Percentiles rank a stretch among this genome's conserved stretches.
Conservation (phyloP, 2,797 vertebrate genomes). For the Danio tinwini region DNA sequence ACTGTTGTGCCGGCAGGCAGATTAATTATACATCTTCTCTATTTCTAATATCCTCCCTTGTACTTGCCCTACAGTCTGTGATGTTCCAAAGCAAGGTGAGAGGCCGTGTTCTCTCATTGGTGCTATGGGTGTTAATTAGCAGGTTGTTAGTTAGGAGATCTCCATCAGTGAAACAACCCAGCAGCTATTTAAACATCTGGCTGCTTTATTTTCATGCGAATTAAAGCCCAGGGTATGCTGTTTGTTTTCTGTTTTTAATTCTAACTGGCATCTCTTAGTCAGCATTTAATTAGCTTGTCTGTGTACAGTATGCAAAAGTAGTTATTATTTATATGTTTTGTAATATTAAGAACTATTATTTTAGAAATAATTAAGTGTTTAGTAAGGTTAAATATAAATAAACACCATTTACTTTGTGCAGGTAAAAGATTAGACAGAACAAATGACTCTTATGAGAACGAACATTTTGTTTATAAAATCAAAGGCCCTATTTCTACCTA, state of each 20-base stretch:
- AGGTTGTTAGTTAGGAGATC: conserved; percentile 37
- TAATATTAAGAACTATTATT: conserved; percentile 5
- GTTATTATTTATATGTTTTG: neutral
- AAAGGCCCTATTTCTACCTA: neutral
- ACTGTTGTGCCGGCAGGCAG: conserved; percentile 67
- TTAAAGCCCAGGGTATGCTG: conserved; percentile 7
- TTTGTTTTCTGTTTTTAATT: conserved; percentile 25
- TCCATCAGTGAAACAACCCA: conserved; percentile 33
- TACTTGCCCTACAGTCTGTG: conserved; percentile 20
- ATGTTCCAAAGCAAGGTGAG: conserved; percentile 26
- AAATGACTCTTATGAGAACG: neutral
- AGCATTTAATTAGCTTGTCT: conserved; percentile 1
- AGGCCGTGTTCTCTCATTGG: conserved; percentile 22
- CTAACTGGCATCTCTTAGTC: conserved; percentile 15
- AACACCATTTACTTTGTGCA: neutral
- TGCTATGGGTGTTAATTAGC: conserved; percentile 30
- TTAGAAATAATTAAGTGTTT: neutral
- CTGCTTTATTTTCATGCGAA: conserved; percentile 29
- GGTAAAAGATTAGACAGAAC: neutral
- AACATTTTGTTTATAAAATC: neutral
- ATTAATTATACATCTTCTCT: conserved; percentile 74
- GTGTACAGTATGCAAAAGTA: neutral
- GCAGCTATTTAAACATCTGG: conserved; percentile 40
- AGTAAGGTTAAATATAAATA: neutral
- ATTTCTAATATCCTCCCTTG: conserved; percentile 29